Base-by-base conservation (phyloP, 1,140 invertebrate species). In the Antheraea mylitta region DNA sequence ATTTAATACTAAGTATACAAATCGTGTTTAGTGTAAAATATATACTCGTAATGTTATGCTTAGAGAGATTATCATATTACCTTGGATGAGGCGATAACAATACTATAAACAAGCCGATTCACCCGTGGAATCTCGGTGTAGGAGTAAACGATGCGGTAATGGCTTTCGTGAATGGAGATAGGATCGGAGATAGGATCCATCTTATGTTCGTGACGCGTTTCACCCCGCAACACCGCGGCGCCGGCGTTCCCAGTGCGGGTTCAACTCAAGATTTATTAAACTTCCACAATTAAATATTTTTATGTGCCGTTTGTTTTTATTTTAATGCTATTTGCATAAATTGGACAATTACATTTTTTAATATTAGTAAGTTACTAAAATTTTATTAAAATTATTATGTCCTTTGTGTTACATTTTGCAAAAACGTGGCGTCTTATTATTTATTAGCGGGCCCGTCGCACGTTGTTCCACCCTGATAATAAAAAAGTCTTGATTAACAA, bases 161-260 rank as follows among this genome's bases (percentile, higher is more conserved):
- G 73, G 73, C 42, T 73, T 67, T 80, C 79, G 79, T 85, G 80
- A 78, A 74, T 63, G 62, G 60, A 67, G 82, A 85, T 85, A 79
- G 63, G 48, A 84, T 84, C 82, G 62, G 60, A 67, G 82, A 85
- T 85, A 79, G 63, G 48, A 84, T 84, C 82, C 69, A 66, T 42
- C 58, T 68, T 68, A 68, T 22, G 67, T 71, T 82, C 82, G 80
- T 82, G 80, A 84, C 77, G 59, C 60, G 68, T 69, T 48, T 37
- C 59, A 64, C 8, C 38, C 64, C 5, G 38, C 11, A 11, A 30
- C 22, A 30, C 22, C 22, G 22, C 22, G 22, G 42, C 30, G 19
- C 38, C 18, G 38, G 18, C 53, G 64, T 65, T 65, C 38, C 64
- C 64, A 65, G 22, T 4, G 42, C 45, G 45, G 45, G 45, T 30